Conservation (phyloP, 2,888 invertebrate genomes). For the Dromius quadrimaculatus region DNA sequence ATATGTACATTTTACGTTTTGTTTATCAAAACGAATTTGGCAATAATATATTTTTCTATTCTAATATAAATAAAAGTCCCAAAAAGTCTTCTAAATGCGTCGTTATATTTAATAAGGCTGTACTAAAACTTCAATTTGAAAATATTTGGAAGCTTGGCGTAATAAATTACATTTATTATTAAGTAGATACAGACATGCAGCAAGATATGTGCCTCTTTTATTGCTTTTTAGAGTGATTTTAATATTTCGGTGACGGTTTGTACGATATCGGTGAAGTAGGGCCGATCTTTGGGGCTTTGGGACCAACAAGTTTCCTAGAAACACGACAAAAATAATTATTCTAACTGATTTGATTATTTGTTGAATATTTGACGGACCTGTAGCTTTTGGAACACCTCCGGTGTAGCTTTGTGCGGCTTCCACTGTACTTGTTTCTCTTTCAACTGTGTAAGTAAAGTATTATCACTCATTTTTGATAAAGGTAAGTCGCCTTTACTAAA, state of each 20-base stretch:
- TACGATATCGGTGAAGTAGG: conserved; percentile 75
- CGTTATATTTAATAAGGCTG: conserved; percentile 55
- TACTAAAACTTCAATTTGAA: conserved; percentile 36
- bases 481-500: conserved; percentile 84
- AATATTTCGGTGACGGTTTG: conserved; percentile 68
- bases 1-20: conserved; percentile 51
- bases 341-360: conserved; percentile 23
- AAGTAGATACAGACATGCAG: conserved; percentile 28
- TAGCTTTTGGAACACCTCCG: conserved; percentile 73
- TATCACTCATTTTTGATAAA: conserved; percentile 81
- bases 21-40: conserved; percentile 36
- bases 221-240: conserved; percentile 62
- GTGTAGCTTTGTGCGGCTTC: conserved; percentile 75
- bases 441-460: conserved; percentile 76
- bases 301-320: conserved; percentile 75
- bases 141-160: conserved; percentile 49
- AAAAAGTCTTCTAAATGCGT: conserved; percentile 58
- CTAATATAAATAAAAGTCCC: conserved; percentile 50
- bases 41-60: conserved; percentile 37
- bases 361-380: conserved; percentile 64
- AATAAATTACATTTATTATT: conserved; percentile 45
- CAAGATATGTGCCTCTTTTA: conserved; percentile 27
- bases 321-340: conserved; percentile 22
- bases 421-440: conserved; percentile 77
- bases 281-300: conserved; percentile 76